phyloP scores from a whole-genome alignment of 1,140 invertebrate genomes.

The Anthonomus grandis region DNA sequence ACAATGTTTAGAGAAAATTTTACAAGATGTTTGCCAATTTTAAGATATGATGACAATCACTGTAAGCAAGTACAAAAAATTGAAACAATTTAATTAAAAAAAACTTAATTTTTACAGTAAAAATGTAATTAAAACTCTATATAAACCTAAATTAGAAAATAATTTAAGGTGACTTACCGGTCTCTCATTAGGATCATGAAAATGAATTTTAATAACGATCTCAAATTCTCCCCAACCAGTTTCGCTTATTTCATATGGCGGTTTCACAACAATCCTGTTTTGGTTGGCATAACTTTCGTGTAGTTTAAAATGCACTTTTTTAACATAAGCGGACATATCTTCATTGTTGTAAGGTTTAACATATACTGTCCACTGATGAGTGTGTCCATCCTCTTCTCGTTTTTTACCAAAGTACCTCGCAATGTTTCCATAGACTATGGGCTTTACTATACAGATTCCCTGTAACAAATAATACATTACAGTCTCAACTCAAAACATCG shows the following conservation, averaged over 20 bases:
- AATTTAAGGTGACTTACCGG: constrained; percentile 62
- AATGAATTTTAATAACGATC: constrained; percentile 97
- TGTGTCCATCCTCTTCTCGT: constrained; percentile 97
- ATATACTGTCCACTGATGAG: constrained; percentile 98
- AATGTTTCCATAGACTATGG: constrained; percentile 95
- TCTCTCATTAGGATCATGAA: constrained; percentile 94
- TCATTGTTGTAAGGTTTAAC: constrained; percentile 91
- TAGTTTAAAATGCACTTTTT: constrained; percentile 96
- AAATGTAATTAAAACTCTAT: background rate
- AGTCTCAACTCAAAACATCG: background rate
- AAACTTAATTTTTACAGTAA: too few relatives aligned
- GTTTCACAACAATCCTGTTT: constrained; percentile 88
- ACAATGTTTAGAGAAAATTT: too few relatives aligned
- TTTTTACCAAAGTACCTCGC: constrained; percentile 96
- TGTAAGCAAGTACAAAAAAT: too few relatives aligned
- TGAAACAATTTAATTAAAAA: too few relatives aligned
- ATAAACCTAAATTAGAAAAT: background rate
- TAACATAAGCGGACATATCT: constrained; percentile 93
- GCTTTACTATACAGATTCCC: constrained; percentile 90
- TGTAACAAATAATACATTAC: constrained; percentile 48
- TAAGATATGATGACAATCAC: too few relatives aligned
- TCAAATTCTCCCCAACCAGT: constrained; percentile 99
- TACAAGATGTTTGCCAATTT: too few relatives aligned
- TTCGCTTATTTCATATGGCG: constrained; percentile 96
- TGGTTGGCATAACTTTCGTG: constrained; percentile 97